phyloP scores from a whole-genome alignment of 35 echinoderm and acorn worm genomes.

The Anneissia japonica region DNA sequence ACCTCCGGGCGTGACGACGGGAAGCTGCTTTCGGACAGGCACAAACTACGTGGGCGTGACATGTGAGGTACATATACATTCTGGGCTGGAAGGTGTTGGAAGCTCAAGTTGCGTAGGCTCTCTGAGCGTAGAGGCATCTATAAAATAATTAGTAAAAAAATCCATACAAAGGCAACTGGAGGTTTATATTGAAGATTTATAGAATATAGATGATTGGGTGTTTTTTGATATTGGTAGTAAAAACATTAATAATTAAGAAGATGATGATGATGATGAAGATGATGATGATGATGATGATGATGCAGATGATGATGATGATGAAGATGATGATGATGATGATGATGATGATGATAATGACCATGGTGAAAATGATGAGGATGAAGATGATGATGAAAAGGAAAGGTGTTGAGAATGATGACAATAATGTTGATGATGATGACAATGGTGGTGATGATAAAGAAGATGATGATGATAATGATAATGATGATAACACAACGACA shows the following conservation, averaged over 20 bases:
- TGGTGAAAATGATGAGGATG: conserved; percentile 7
- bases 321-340: conserved; percentile 11
- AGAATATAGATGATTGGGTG: too few relatives aligned
- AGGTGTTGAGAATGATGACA: background rate
- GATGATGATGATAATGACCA: conserved; percentile 17
- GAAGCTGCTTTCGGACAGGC: background rate
- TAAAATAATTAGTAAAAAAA: background rate
- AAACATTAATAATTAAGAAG: conserved; percentile 5
- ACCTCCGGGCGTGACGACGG: background rate
- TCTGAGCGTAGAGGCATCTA: background rate
- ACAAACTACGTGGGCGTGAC: background rate
- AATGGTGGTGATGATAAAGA: conserved; percentile 3
- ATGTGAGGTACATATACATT: background rate
- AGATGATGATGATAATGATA: background rate
- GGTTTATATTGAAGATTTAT: too few relatives aligned
- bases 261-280: conserved; percentile 14
- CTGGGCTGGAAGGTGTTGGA: background rate
- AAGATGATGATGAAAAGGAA: background rate
- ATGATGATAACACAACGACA: too few relatives aligned
- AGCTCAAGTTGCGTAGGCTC: background rate
- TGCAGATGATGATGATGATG: conserved; percentile 11
- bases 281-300: conserved; percentile 23
- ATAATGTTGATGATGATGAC: background rate
- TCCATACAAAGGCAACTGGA: background rate
- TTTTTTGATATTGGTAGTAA: too few relatives aligned